phyloP scores from a whole-genome alignment of 2,888 invertebrate species.

The Xanthia icteritia region DNA sequence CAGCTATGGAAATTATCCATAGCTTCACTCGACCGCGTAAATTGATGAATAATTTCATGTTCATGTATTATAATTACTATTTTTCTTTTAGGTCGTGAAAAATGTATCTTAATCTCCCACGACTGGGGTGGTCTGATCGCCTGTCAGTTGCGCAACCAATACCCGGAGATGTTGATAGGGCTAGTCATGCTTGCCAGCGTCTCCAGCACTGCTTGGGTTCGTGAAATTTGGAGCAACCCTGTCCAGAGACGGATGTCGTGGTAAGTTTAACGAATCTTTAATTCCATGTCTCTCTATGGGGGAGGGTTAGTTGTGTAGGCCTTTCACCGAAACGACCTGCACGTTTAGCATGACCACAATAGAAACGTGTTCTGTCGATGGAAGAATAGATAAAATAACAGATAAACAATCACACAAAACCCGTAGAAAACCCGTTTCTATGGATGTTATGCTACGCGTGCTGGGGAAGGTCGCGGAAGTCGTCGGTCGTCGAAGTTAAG shows the following conservation, averaged over 20 bases:
- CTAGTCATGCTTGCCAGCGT: constrained; percentile 90
- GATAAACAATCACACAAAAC: too few species aligned
- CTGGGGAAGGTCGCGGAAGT: not conserved
- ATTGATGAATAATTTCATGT: not conserved
- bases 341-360: too few species aligned
- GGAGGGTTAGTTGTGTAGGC: not conserved
- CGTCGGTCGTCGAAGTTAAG: too few species aligned
- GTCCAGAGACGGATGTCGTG: constrained; percentile 86
- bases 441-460: too few species aligned
- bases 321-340: not conserved
- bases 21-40: too few species aligned
- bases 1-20: not conserved
- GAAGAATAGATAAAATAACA: too few species aligned
- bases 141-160: constrained; percentile 87
- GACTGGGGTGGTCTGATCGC: constrained; percentile 93
- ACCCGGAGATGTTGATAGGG: constrained; percentile 89
- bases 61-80: not conserved
- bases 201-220: constrained; percentile 84
- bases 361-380: too few species aligned
- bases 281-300: too few species aligned
- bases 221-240: constrained; percentile 80
- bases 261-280: constrained; percentile 72
- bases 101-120: constrained; percentile 91
- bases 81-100: constrained; percentile 84
- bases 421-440: too few species aligned